phyloP scores from a whole-genome alignment of 2,888 invertebrate species.

The Tryphoninae sp. region DNA sequence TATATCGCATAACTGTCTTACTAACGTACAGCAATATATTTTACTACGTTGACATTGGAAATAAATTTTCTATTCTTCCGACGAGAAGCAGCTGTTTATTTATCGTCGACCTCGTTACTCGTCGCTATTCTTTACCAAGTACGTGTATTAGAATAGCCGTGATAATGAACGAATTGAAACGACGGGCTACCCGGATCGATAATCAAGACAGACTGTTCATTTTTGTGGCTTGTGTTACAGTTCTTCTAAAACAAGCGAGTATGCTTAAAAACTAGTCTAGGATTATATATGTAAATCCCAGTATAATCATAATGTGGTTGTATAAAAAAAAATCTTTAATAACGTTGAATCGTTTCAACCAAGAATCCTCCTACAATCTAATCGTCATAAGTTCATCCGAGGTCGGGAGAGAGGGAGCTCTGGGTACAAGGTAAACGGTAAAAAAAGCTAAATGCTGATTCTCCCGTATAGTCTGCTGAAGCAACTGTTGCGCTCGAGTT shows the following conservation, averaged over 20 bases:
- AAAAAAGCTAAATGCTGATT: constrained; percentile 8
- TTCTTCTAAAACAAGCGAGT: neutral
- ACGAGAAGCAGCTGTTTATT: constrained; percentile 17
- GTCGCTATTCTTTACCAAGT: constrained; percentile 23
- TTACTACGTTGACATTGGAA: constrained; percentile 3
- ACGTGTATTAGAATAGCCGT: constrained; percentile 14
- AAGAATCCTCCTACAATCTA: neutral
- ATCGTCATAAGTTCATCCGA: neutral
- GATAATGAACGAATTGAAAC: constrained; percentile 30
- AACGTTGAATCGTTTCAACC: neutral
- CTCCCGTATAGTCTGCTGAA: constrained; percentile 37
- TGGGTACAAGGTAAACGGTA: neutral
- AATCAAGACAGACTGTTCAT: constrained; percentile 4
- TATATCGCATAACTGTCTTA: constrained; percentile 1
- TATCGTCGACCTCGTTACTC: constrained; percentile 20
- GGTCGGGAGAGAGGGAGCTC: neutral
- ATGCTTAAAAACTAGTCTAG: neutral
- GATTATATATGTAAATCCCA: neutral
- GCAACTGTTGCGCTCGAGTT: constrained; percentile 64
- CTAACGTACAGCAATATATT: constrained; percentile 9
- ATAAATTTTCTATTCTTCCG: constrained; percentile 40
- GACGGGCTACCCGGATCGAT: neutral
- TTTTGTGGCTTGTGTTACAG: neutral
- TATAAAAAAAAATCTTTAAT: too few species aligned
- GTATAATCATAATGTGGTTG: too few species aligned